Conservation (phyloP, 2,888 invertebrate genomes). For the Drosophila imparisetae region DNA sequence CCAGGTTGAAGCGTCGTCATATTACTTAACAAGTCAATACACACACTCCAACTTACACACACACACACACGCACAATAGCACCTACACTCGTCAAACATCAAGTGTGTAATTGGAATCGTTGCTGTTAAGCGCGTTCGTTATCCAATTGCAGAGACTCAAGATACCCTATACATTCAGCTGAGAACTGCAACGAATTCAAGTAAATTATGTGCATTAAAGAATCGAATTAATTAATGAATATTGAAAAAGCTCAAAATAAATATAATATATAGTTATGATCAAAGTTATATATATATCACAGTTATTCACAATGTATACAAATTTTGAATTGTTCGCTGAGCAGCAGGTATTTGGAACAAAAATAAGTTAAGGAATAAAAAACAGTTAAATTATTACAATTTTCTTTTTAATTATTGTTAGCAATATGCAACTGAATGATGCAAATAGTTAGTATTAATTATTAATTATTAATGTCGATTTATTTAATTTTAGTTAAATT, state of each 20-base stretch:
- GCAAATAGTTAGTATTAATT: neutral
- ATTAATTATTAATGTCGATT: neutral
- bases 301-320: too few species aligned
- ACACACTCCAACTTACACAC: constrained; percentile 10
- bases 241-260: too few species aligned
- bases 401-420: too few species aligned
- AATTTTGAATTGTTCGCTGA: too few species aligned
- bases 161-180: constrained; percentile 27
- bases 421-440: neutral
- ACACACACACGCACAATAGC: constrained; percentile 3
- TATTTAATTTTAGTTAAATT: neutral
- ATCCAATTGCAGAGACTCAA: constrained; percentile 40
- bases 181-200: neutral
- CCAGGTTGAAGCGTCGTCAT: constrained; percentile 75
- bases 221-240: neutral
- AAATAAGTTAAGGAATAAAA: too few species aligned
- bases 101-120: constrained; percentile 53
- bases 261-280: too few species aligned
- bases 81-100: constrained; percentile 18
- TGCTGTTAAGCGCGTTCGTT: constrained; percentile 13
- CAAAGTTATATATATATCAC: too few species aligned
- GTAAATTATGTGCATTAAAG: neutral
- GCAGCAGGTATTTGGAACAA: too few species aligned
- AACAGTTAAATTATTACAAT: too few species aligned
- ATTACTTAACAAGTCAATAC: constrained; percentile 68